Conservation (phyloP, 2,113 vertebrate genomes). For the Ifrita kowaldi region DNA sequence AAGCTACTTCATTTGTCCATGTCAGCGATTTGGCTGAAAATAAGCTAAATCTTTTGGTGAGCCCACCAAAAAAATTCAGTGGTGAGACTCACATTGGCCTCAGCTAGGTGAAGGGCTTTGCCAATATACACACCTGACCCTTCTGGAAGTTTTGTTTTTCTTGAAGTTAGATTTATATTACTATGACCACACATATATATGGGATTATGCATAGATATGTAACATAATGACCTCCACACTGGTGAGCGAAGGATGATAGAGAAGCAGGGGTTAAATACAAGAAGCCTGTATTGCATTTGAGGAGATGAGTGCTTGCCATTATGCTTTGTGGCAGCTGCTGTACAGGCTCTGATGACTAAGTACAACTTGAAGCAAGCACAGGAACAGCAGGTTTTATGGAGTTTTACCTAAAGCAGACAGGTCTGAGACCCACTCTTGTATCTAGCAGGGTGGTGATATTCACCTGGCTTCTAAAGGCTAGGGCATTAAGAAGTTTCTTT, state of each 20-base stretch:
- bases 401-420: not conserved
- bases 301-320: not conserved
- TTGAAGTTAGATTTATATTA: not conserved
- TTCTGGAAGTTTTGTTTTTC: not conserved
- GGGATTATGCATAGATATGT: not conserved
- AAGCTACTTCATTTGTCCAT: not conserved
- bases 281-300: not conserved
- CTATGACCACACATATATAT: not conserved
- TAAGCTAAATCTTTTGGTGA: not conserved
- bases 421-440: not conserved
- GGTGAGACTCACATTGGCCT: not conserved
- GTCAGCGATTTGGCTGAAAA: not conserved
- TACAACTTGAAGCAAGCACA: fast-evolving
- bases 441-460: not conserved
- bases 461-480: not conserved
- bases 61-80: not conserved
- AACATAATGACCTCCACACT: not conserved
- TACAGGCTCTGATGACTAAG: no score
- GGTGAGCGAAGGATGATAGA: not conserved
- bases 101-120: not conserved
- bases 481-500: not conserved
- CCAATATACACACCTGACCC: not conserved
- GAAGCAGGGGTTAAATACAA: not conserved
- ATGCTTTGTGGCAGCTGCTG: not conserved
- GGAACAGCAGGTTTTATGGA: not conserved